These are phyloP conservation scores for Calosoma granatense DNA, from an alignment of 1,140 invertebrate species.

Conservation along the genomic window DNA sequence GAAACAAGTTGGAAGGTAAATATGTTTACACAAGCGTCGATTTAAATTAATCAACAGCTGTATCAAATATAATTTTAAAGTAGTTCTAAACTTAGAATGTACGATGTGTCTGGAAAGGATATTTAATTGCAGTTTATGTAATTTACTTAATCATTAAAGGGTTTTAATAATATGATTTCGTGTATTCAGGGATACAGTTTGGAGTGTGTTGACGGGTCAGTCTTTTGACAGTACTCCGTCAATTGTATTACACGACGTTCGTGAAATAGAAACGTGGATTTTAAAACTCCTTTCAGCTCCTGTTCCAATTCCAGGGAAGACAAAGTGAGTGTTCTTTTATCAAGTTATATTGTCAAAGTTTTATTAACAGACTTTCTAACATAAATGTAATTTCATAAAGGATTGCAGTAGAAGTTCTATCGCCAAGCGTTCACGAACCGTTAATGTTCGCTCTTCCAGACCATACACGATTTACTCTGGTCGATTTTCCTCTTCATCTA, in stretches of 20 bases:
- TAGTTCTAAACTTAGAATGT: too few relatives aligned
- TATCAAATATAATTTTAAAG: too few relatives aligned
- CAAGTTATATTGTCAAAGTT: conserved; percentile 11
- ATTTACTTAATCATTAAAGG: background rate
- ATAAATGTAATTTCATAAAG: conserved; percentile 22
- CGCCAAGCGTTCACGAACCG: conserved; percentile 74
- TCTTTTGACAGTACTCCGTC: conserved; percentile 68
- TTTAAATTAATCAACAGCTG: background rate
- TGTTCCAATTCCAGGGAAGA: conserved; percentile 94
- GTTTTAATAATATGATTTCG: conserved; percentile 5
- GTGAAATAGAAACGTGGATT: conserved; percentile 99
- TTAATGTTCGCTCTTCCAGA: conserved; percentile 94
- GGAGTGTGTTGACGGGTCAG: conserved; percentile 75
- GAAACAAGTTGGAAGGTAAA: conserved; percentile 69
- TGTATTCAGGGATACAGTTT: conserved; percentile 73
- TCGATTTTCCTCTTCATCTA: conserved; percentile 97
- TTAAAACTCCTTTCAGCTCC: conserved; percentile 89
- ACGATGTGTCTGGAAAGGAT: too few relatives aligned
- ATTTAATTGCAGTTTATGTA: background rate
- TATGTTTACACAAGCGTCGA: background rate
- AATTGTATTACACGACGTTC: conserved; percentile 88
- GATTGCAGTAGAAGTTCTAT: conserved; percentile 73
- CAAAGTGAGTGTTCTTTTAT: conserved; percentile 49
- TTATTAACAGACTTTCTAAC: conserved; percentile 1
- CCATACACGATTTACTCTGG: conserved; percentile 88